Percentiles rank a stretch among this genome's conserved stretches.
These are phyloP conservation scores for Micromussa lordhowensis DNA, from an alignment of 92 coral and sea anemone species.

Conservation along the genomic window DNA sequence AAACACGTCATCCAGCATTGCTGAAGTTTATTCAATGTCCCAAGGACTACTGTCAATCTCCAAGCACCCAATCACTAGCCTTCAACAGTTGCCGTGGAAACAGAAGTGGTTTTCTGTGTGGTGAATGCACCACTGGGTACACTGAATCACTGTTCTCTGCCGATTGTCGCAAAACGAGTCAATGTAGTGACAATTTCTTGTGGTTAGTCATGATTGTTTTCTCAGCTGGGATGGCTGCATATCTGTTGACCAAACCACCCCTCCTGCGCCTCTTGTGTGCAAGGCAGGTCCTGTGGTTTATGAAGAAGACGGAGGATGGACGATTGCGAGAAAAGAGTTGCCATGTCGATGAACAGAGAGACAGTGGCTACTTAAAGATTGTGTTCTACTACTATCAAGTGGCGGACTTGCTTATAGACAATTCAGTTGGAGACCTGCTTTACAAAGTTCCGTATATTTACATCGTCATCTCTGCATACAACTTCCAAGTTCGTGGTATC, in stretches of 20 bases:
- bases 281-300: constrained; percentile 55
- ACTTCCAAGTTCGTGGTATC: constrained; percentile 31
- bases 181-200: constrained; percentile 43
- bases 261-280: constrained; percentile 13
- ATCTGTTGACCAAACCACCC: constrained; percentile 52
- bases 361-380: constrained; percentile 52
- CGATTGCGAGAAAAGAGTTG: background rate
- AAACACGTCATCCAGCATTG: background rate
- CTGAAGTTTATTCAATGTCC: constrained; percentile 56
- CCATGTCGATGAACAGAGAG: background rate
- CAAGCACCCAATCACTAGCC: constrained; percentile 5
- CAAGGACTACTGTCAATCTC: constrained; percentile 42
- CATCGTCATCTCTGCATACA: constrained; percentile 34
- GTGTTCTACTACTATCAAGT: constrained; percentile 67
- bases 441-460: constrained; percentile 11
- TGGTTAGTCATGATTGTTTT: constrained; percentile 36
- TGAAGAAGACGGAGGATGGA: background rate
- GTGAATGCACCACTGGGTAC: constrained; percentile 41
- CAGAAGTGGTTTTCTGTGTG: constrained; percentile 65
- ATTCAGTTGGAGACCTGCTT: constrained; percentile 22
- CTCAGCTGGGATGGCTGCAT: constrained; percentile 38
- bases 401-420: constrained; percentile 38
- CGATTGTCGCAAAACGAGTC: constrained; percentile 28
- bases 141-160: constrained; percentile 56
- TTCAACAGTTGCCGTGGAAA: constrained; percentile 66